Evolutionary conservation across 2,797 vertebrate genomes (phyloP), one percentile per base, ranked within the genome.

Genomic region (Lithobates sylvaticus): DNA sequence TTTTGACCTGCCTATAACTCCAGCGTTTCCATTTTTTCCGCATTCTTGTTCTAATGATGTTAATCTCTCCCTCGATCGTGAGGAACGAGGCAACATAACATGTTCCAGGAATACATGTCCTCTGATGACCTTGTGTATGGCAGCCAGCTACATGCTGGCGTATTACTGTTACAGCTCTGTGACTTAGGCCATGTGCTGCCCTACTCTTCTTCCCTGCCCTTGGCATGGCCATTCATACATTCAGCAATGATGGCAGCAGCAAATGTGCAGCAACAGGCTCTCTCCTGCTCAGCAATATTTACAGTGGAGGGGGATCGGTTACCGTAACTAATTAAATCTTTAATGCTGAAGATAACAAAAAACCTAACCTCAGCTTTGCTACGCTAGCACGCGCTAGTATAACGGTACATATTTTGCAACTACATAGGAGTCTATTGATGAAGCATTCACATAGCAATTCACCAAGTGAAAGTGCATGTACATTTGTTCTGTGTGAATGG

Each of bases 61-160:
- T 70, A 70, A 64, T 44, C 67, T 34, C 26, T 72, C 36, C 54
- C 50, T 73, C 72, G 68, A 78, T 61, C 50, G 67, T 26, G 16
- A 54, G 68, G 67, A n/a, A n/a, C 36, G 34, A 10, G 58, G 32
- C 12, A 65, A 61, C 16, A 73, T 50, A 77, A 61, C 29, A 13
- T 23, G 34, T 84, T 84, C 82, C 76, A 84, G 58, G 83, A 84
- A 84, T 34, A 7, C 10, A 7, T 58, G 65, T 78, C 83, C 83
- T 65, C 34, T 32, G 16, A 5, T 84, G 68, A 84, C 76, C 32
- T 26, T 15, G 3, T 9, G 36, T 26, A 26, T 73, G 68, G 34
- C 81, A 75, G 70, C 36, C 3, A 54, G 15, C 50, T 18, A 18
- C 50, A 54, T 5, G 50, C 50, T 54, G 50, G 50, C 13, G 44